Conservation (phyloP, 2,888 invertebrate genomes). For the Sesia bembeciformis region DNA sequence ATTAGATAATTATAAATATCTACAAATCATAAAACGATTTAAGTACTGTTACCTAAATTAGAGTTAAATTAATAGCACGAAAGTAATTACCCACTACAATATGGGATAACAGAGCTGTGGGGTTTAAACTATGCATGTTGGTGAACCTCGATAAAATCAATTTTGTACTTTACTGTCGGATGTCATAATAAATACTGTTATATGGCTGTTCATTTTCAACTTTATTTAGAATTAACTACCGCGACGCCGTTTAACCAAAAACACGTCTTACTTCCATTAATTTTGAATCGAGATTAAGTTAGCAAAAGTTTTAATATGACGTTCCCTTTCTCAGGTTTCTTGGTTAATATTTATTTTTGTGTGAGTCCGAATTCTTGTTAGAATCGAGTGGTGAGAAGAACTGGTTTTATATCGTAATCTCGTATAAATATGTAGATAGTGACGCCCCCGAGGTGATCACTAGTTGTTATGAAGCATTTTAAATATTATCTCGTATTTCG, state of each 20-base stretch:
- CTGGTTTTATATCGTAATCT: constrained; percentile 60
- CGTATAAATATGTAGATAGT: constrained; percentile 63
- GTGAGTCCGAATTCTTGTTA: constrained; percentile 69
- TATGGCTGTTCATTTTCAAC: constrained; percentile 49
- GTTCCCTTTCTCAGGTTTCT: constrained; percentile 64
- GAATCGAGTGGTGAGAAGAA: constrained; percentile 57
- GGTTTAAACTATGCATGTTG: constrained; percentile 48
- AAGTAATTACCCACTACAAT: constrained; percentile 36
- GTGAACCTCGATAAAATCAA: constrained; percentile 59
- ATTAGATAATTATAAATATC: too few species aligned
- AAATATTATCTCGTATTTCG: constrained; percentile 39
- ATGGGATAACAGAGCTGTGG: constrained; percentile 18
- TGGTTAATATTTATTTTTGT: constrained; percentile 70
- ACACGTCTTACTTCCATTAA: constrained; percentile 35
- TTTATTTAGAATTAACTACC: constrained; percentile 45
- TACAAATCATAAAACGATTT: not conserved
- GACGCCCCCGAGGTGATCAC: constrained; percentile 56
- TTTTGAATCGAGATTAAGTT: constrained; percentile 40
- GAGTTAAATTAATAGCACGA: constrained; percentile 36
- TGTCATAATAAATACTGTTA: constrained; percentile 68
- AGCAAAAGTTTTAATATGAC: constrained; percentile 38
- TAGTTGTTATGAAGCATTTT: constrained; percentile 44
- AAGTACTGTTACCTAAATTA: constrained; percentile 28
- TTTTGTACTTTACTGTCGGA: constrained; percentile 64
- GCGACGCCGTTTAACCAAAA: constrained; percentile 28